Percentiles rank a stretch among this genome's conserved stretches.
These are phyloP conservation scores for Trichoplax adhaerens DNA, from an alignment of 37 sponge, comb jelly and placozoan species.

Conservation along the genomic window DNA sequence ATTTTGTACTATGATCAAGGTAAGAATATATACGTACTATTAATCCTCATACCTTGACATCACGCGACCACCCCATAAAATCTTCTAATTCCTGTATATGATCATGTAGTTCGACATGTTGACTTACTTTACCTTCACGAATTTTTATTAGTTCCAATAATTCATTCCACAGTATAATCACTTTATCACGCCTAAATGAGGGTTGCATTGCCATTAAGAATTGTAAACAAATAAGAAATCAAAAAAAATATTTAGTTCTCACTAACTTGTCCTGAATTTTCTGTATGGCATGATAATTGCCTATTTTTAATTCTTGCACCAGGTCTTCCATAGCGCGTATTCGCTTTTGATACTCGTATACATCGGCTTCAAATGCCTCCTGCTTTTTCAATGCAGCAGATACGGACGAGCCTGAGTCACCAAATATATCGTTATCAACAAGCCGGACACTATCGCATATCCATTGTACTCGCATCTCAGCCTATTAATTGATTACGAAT, in stretches of 20 bases:
- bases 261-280: neutral
- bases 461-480: neutral
- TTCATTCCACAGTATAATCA: constrained; percentile 8
- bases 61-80: too few species aligned
- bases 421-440: neutral
- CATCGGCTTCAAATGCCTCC: constrained; percentile 8
- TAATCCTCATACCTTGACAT: too few species aligned
- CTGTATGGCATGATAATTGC: neutral
- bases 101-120: constrained; percentile 36
- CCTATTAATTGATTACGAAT: too few species aligned
- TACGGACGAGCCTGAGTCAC: neutral
- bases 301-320: neutral
- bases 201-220: too few species aligned
- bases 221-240: too few species aligned
- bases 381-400: constrained; percentile 4
- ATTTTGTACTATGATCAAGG: too few species aligned
- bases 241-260: too few species aligned
- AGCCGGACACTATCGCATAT: neutral
- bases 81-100: constrained; percentile 24
- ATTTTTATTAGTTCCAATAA: constrained; percentile 25
- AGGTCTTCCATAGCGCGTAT: neutral
- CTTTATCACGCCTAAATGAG: too few species aligned
- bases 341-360: neutral
- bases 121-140: constrained; percentile 39
- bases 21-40: too few species aligned